Conservation (phyloP, 2,888 invertebrate species). For the Lamproptera curius region DNA sequence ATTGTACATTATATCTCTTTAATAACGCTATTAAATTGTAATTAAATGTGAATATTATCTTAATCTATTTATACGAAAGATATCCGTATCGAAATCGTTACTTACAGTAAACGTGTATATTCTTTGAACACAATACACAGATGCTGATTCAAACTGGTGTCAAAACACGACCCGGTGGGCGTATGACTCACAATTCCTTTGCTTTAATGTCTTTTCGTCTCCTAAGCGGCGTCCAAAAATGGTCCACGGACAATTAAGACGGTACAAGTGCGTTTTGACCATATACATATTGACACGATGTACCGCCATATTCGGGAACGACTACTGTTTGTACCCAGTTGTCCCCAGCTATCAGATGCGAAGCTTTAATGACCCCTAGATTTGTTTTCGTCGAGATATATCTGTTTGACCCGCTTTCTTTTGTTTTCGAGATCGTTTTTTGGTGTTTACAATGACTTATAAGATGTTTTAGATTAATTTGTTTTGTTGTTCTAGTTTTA, state of each 20-base stretch:
- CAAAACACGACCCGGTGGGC: conserved; percentile 33
- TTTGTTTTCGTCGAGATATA: conserved; percentile 1
- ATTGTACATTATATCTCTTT: no score
- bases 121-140: not conserved
- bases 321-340: conserved; percentile 45
- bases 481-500: no score
- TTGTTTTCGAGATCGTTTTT: conserved; percentile 7
- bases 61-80: not conserved
- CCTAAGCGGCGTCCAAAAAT: conserved; percentile 31
- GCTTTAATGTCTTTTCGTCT: conserved; percentile 31
- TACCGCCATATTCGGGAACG: conserved; percentile 35
- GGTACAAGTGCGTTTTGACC: conserved; percentile 42
- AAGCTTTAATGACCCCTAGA: conserved; percentile 12
- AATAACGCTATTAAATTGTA: not conserved
- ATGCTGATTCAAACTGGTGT: conserved; percentile 27
- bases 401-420: conserved; percentile 11
- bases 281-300: conserved; percentile 46
- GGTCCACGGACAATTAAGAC: conserved; percentile 30
- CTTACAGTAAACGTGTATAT: not conserved
- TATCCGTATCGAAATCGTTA: not conserved
- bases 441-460: no score
- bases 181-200: conserved; percentile 41
- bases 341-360: conserved; percentile 10
- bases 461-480: no score
- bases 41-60: not conserved